Base-by-base conservation (phyloP, 2,113 vertebrate genomes). In the Strix uralensis region DNA sequence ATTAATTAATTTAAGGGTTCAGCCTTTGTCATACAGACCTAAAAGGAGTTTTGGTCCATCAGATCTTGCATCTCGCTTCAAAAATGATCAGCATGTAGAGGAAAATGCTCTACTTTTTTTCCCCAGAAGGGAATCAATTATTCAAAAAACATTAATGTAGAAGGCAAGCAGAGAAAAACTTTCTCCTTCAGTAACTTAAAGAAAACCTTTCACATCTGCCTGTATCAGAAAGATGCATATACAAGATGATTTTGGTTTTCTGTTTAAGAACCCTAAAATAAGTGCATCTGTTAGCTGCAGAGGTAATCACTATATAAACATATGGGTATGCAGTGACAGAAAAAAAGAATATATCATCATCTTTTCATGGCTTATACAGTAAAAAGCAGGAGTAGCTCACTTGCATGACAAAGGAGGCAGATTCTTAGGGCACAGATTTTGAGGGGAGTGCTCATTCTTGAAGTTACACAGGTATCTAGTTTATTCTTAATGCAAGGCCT, bases 101-200 rank as follows among this genome's bases (percentile, higher is more conserved):
- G 52, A 95, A 94, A 95, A 87, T 11, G 58, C 54, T 94, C 83
- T 81, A 44, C 73, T 94, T 13, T 52, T 92, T 81, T 84, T 94
- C 47, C 65, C 36, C 69, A 79, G 90, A 93, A 86, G 47, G 38
- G 69, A 91, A 86, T 84, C 4, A 90, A 91, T 93, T 92, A 94
- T 75, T 94, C 36, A 81, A 34, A 88, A 94, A 88, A 63, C 7
- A 5, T 44, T 92, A 87, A 79, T 57, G 44, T 54, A 52, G 54
- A 94, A 93, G 57, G 63, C 72, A 92, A 87, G 69, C 34, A 79
- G 57, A 84, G 34, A 70, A 91, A 72, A 89, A 26, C 38, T 78
- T 84, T 67, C 42, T 81, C 44, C 44, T 87, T 57, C 36, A 52
- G 65, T n/a, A 72, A 44, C 26, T 61, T 22, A 25, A 67, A 72